Percentiles rank a stretch among this genome's conserved stretches.
phyloP scores from a whole-genome alignment of 92 coral and sea anemone genomes.

The Anthopleura xanthogrammica region DNA sequence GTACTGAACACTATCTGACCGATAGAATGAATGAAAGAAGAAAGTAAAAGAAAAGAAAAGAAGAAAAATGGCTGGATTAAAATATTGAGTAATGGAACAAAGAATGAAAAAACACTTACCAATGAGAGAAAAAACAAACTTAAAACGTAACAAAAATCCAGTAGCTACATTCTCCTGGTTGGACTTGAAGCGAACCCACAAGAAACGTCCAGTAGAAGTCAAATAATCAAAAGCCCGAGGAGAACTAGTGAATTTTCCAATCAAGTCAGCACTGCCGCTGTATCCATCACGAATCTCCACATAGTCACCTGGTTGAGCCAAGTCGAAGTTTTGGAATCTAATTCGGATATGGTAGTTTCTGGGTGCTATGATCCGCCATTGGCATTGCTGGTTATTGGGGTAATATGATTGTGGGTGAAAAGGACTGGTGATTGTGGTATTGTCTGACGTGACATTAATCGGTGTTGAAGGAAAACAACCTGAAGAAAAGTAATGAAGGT shows the following conservation, averaged over 20 bases:
- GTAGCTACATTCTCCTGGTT: neutral
- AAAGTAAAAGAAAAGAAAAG: too few relatives aligned
- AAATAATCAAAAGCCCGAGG: neutral
- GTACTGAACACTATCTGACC: too few relatives aligned
- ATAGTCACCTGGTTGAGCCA: conserved; percentile 33
- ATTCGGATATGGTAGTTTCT: neutral
- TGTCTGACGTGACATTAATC: neutral
- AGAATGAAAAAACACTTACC: neutral
- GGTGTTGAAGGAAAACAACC: neutral
- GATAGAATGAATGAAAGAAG: too few relatives aligned
- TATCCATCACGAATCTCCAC: conserved; percentile 22
- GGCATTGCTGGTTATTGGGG: conserved; percentile 19
- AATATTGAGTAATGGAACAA: too few relatives aligned
- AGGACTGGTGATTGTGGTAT: conserved; percentile 14
- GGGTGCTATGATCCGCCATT: conserved; percentile 37
- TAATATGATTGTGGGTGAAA: conserved; percentile 8
- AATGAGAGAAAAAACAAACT: neutral
- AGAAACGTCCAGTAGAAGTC: neutral
- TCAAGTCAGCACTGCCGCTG: conserved; percentile 14
- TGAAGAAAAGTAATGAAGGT: neutral
- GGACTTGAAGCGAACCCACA: neutral
- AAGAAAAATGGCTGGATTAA: too few relatives aligned
- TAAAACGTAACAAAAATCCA: neutral
- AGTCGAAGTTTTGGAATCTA: conserved; percentile 8
- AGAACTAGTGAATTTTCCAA: neutral